Evolutionary conservation across 2,888 invertebrate species (phyloP), one percentile per base, ranked within the genome.

Genomic region (Drosophila glabriapex): DNA sequence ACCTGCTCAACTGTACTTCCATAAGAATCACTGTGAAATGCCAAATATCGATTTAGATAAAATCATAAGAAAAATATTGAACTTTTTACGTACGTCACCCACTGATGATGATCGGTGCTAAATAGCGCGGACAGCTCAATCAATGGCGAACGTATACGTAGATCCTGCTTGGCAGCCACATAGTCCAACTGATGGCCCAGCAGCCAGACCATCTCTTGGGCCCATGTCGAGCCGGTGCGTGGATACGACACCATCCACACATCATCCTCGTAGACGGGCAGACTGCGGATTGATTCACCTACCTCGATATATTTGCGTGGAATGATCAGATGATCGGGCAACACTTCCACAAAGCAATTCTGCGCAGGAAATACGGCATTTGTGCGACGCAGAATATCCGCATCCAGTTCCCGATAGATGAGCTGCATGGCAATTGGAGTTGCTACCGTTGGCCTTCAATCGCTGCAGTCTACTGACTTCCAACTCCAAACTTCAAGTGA

Each of bases 141-240:
- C 55, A 97, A 94, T 0, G 97, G 97, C 60, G 96, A 96, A 54
- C 97, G 95, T 35, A 91, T 25, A 22, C 92, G 89, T 55, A 93
- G 80, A 71, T 95, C 95, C 90, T 95, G 95, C 88, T 95, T 95
- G 0, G 97, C 97, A 29, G 95, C 95, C 85, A 96, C 95, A 85
- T 96, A 97, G 91, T 98, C 95, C 76, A 97, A 94, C 83, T 96
- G 95, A 85, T 97, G 96, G 5, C 96, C 96, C 69, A 98, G 95
- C n/a, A 98, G 94, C 97, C 98, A 98, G 3, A 97, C 95, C 96
- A 98, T 97, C 94, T 98, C 98, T 91, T 98, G 98, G 0, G 97
- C 95, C 98, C 98, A 98, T 1, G 98, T 98, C 29, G 98, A 98
- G 19, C 98, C 98, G 84, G 98, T 97, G 89, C 98, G 95, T 0